A percentile compares a stretch with the other conserved stretches of the same genome.
phyloP scores from a whole-genome alignment of 2,888 invertebrate species.

The Isotomurus palustris region DNA sequence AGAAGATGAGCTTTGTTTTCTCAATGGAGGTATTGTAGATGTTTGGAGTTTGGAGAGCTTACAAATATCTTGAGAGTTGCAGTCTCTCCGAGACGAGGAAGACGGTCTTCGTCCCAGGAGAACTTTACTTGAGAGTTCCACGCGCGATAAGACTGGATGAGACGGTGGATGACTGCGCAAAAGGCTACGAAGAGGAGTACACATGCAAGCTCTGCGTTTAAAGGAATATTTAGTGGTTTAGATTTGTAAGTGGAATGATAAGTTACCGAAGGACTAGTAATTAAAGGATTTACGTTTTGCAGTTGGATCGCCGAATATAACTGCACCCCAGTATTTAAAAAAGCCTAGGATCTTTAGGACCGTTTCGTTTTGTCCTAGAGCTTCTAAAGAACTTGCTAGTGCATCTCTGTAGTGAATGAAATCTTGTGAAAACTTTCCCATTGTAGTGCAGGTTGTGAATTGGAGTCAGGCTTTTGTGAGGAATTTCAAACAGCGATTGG shows the following conservation, averaged over 20 bases:
- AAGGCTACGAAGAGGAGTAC: not conserved
- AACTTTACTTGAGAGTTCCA: constrained; percentile 79
- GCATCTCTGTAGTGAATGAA: too few species aligned
- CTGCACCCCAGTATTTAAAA: too few species aligned
- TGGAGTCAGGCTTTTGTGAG: too few species aligned
- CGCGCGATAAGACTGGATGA: too few species aligned
- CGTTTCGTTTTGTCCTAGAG: too few species aligned
- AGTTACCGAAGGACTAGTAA: not conserved
- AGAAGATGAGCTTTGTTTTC: not conserved
- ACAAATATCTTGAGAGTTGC: constrained; percentile 79
- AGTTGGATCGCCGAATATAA: too few species aligned
- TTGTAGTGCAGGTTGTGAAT: too few species aligned
- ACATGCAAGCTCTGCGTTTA: not conserved
- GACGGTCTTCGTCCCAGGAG: constrained; percentile 75
- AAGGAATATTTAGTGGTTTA: too few species aligned
- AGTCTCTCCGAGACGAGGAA: constrained; percentile 81
- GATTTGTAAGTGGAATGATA: not conserved
- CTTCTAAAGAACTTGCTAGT: too few species aligned
- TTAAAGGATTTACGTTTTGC: not conserved
- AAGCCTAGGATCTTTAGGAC: too few species aligned
- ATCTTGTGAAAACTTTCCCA: too few species aligned
- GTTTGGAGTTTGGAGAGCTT: constrained; percentile 33
- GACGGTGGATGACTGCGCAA: not conserved
- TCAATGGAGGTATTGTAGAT: not conserved
- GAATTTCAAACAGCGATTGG: too few species aligned